Evolutionary conservation across 2,888 invertebrate genomes (phyloP).

Genomic region (Pyrrhosoma nymphula): DNA sequence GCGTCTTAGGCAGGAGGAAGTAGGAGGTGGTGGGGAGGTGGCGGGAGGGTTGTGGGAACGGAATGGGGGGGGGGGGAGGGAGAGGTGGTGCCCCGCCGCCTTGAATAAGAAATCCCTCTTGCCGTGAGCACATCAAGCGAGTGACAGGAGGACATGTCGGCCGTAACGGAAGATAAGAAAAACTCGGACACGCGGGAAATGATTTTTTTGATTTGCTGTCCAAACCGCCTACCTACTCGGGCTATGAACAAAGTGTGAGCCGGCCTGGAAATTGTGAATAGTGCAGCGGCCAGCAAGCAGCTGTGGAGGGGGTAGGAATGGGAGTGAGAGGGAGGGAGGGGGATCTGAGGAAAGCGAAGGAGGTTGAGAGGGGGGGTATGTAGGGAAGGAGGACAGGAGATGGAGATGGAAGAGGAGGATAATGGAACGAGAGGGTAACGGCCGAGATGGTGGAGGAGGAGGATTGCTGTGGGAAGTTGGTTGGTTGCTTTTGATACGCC

Average conservation of each 20-base stretch:
- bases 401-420: not conserved
- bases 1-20: too few relatives aligned
- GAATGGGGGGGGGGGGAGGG: not conserved
- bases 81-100: not conserved
- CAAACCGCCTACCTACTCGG: conserved; percentile 10
- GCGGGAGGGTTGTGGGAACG: not conserved
- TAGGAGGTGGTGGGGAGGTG: too few relatives aligned
- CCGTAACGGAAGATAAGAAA: conserved; percentile 33
- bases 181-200: conserved; percentile 28
- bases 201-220: conserved; percentile 47
- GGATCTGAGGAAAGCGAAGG: not conserved
- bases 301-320: not conserved
- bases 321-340: not conserved
- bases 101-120: not conserved
- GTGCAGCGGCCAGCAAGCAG: not conserved
- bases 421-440: not conserved
- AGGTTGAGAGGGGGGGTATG: not conserved
- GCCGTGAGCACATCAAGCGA: conserved; percentile 46
- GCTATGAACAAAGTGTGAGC: conserved; percentile 6
- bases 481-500: not conserved
- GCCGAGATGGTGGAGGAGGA: not conserved
- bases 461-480: not conserved
- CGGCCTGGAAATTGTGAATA: conserved; percentile 35
- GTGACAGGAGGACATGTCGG: conserved; percentile 44
- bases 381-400: not conserved